Conservation (phyloP, 1,140 invertebrate genomes). For the Bombus cullumanus region DNA sequence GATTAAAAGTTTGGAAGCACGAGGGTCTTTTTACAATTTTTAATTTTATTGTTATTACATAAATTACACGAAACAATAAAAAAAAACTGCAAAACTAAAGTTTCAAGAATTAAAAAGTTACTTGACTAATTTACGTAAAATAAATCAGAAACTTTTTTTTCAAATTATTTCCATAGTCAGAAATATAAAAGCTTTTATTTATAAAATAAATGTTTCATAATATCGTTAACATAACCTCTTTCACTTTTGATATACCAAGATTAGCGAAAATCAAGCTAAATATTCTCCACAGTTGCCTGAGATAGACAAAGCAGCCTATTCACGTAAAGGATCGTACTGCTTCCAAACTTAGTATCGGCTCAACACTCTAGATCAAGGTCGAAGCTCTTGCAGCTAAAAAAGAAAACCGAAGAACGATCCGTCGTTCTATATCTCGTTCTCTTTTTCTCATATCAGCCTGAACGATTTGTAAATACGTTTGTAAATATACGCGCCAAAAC, state of each 20-base stretch:
- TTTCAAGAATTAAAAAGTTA: background rate
- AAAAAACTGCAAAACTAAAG: background rate
- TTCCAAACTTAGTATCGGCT: background rate
- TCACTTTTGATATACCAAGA: too few relatives aligned
- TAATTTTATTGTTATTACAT: background rate
- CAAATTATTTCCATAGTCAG: background rate
- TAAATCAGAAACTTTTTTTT: too few relatives aligned
- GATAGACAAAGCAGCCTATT: too few relatives aligned
- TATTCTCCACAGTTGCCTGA: too few relatives aligned
- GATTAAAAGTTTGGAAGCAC: background rate
- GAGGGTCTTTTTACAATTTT: background rate
- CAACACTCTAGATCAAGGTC: background rate
- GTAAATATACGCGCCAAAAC: constrained; percentile 7
- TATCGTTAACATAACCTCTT: too few relatives aligned
- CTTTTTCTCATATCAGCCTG: constrained; percentile 30
- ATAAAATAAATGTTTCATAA: too few relatives aligned
- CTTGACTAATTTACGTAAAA: too few relatives aligned
- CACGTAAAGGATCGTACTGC: background rate
- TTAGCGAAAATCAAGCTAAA: too few relatives aligned
- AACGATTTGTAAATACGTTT: constrained; percentile 38
- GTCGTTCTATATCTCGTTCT: background rate
- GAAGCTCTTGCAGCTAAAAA: background rate
- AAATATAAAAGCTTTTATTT: too few relatives aligned
- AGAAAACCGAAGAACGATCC: too few relatives aligned
- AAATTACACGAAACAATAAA: background rate